Evolutionary conservation across 2,888 invertebrate genomes (phyloP), one percentile per base, ranked within the genome.

Genomic region (Agrochola circellaris): DNA sequence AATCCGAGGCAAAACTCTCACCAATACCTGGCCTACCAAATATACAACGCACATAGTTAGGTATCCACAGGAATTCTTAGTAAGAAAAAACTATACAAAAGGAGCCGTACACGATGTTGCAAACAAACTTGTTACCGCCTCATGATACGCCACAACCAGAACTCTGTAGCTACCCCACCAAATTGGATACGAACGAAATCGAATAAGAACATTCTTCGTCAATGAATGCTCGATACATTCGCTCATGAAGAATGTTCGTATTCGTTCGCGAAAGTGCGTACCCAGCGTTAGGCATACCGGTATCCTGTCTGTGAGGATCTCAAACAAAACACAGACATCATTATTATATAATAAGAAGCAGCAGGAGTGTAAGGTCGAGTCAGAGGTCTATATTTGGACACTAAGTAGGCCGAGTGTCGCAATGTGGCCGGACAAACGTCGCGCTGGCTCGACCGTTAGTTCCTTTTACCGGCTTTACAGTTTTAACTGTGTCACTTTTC

Each of bases 301-400:
- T 60, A 72, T 83, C 81, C 84, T 72, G 81, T 73, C 73, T 76
- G 70, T 1, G 48, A 75, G 48, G 56, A 75, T 73, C 58, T 80
- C 56, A 42, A 71, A 84, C 34, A 48, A 69, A 79, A 67, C 60
- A 73, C 69, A 77, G 82, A 71, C 77, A 38, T 58, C 67, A 75
- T 86, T 79, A 87, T 85, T 85, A 77, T 69, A 71, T 79, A 87
- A 85, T 79, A 77, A 72, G 69, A 65, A 69, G 20, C 56, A 67
- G 69, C 60, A 72, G 73, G 74, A 87, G 67, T 75, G 74, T 71
- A 75, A 79, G 79, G 71, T 80, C 71, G 82, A 86, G 86, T 75
- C 85, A 80, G 71, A 78, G 54, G 58, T 84, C 85, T 87, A 87
- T 87, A 85, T 86, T 86, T 75, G 78, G 76, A 72, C 67, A 51